Evolutionary conservation across 2,888 invertebrate genomes (phyloP), one percentile per base, ranked within the genome.

Genomic region (Lycaena phlaeas): DNA sequence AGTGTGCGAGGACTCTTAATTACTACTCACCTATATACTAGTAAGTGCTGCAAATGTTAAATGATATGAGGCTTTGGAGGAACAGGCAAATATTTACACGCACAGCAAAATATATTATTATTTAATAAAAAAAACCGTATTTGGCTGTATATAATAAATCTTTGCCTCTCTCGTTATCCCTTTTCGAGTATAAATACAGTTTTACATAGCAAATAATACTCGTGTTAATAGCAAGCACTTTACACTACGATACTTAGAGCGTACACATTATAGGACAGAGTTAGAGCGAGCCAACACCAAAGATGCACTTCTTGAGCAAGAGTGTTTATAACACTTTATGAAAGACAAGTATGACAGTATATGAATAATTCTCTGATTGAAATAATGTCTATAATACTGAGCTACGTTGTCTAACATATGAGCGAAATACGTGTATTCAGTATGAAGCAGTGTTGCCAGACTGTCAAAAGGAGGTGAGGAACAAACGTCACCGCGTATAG

Each of bases 231-330:
- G 15, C 22, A 34, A 34, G 34, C 34, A 11, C 12, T 11, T 18
- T 7, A 22, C 9, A 22, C 9, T 22, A 7, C 2, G 22, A 5
- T 22, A 22, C 2, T 7, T 2, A 18, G 11, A 18, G 4, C 12
- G 22, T 34, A 34, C 34, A 22, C 10, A 18, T 17, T 34, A 34
- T 12, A 34, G 18, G 12, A 12, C 10, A 34, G 12, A 22, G 14
- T 30, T 14, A 30, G 25, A 30, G 39, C 40, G 37, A 43, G 29
- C 28, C 36, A 36, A 22, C 27, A 36, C 39, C 39, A 29, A 25
- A 31, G 12, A 10, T 17, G 17, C 11, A 18, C 7, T 11, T 22
- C 4, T 34, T 11, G 6, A 18, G 6, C 11, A 34, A 18, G n/a
- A n/a, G n/a, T n/a, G n/a, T n/a, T n/a, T n/a, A n/a, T n/a, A n/a